phyloP scores from a whole-genome alignment of 1,140 invertebrate species.

The Babylonia areolata region DNA sequence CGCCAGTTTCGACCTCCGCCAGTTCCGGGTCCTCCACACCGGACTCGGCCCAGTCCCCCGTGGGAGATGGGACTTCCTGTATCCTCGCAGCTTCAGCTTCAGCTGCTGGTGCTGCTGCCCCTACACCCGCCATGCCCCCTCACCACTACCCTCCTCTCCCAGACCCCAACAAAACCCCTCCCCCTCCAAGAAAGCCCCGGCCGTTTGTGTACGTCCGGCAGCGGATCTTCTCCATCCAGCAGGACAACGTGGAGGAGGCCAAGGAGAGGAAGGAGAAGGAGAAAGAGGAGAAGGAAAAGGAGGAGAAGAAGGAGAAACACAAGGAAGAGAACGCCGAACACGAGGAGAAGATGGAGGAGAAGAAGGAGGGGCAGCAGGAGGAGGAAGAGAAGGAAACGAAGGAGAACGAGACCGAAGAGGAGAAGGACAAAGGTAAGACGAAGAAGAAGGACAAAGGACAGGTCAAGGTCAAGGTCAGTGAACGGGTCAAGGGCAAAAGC shows the following conservation, averaged over 20 bases:
- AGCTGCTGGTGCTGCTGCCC: background rate
- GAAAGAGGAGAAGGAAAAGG: constrained; percentile 22
- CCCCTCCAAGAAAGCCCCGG: constrained; percentile 56
- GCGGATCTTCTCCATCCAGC: constrained; percentile 68
- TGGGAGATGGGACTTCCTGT: background rate
- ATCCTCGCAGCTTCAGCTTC: background rate
- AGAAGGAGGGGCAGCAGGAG: background rate
- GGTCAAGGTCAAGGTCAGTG: background rate
- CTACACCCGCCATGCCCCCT: constrained; percentile 25
- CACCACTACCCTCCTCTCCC: constrained; percentile 48
- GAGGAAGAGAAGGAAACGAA: background rate
- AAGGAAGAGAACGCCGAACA: constrained; percentile 19
- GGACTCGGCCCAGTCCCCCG: background rate
- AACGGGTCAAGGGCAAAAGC: background rate
- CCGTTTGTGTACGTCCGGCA: constrained; percentile 70
- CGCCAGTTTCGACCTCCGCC: background rate
- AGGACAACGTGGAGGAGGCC: constrained; percentile 65
- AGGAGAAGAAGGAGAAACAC: constrained; percentile 18
- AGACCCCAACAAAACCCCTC: constrained; percentile 47
- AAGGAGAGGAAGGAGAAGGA: constrained; percentile 42
- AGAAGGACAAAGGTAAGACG: background rate
- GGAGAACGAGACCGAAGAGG: background rate
- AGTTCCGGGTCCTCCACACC: background rate
- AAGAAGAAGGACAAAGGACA: background rate
- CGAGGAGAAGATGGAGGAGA: background rate